Evolutionary conservation across 1,140 invertebrate species (phyloP), one percentile per base, ranked within the genome.

Genomic region (Daktulosphaira vitifoliae): DNA sequence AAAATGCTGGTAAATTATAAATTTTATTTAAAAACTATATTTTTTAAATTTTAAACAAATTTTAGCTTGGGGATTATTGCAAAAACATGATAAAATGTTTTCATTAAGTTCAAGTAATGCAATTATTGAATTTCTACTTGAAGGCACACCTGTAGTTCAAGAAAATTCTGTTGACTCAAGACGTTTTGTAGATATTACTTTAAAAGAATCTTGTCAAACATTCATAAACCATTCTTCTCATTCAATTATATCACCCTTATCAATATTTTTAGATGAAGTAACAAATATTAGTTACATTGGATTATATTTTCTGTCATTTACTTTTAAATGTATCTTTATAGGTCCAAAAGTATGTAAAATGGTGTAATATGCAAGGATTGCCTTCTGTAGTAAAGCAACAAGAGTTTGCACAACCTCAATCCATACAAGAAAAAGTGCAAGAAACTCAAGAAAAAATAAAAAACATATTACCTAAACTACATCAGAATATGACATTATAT

Each of bases 81-180:
- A 95, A 69, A 91, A 91, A 68, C 83, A 89, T 46, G 86, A 85
- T 22, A 85, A 89, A 69, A 79, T 98, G 15, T 96, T 98, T 71
- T 84, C 87, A 0, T 76, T 97, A 62, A 88, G 83, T 70, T 87
- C 85, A 20, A 96, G 89, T 73, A 97, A 98, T 78, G 86, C 94
- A 0, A 73, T 98, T 33, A 75, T 98, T 11, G 92, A 96, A 73
- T 96, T 98, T 74, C 77, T 98, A 16, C 75, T 91, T 8, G 85
- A 90, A 78, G 90, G 93, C 13, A 90, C 93, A 8, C 92, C 93
- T 0, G 85, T 92, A 75, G 92, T 97, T 38, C 87, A 83, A 70
- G 94, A 97, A 73, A 87, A 93, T 72, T 80, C 93, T 59, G 78
- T 96, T 7, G 94, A 98, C 74, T 97, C 93, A 0, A 84, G 94